phyloP scores from a whole-genome alignment of 2,113 vertebrate species.

The Poicephalus meyeri region DNA sequence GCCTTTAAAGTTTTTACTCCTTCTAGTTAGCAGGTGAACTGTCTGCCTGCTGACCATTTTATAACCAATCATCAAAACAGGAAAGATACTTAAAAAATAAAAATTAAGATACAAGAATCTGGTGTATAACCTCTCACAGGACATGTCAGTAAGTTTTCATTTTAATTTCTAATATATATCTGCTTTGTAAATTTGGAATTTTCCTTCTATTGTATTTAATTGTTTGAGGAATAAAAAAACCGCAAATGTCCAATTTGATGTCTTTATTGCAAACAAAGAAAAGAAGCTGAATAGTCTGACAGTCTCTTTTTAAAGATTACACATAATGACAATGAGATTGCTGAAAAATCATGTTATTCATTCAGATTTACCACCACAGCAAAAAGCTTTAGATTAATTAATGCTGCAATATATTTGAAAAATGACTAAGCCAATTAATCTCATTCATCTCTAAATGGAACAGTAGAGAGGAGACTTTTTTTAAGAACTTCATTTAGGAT shows the following conservation, averaged over 20 bases:
- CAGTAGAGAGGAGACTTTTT: neutral
- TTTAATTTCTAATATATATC: neutral
- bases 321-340: slow-evolving; percentile 17
- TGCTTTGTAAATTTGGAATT: neutral
- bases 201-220: neutral
- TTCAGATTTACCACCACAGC: slow-evolving; percentile 36
- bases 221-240: neutral
- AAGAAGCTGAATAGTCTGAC: neutral
- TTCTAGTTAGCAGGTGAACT: neutral
- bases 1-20: neutral
- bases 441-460: slow-evolving; percentile 20
- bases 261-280: neutral
- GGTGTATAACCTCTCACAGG: neutral
- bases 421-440: slow-evolving; percentile 30
- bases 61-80: neutral
- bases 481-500: slow-evolving; percentile 2
- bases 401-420: slow-evolving; percentile 38
- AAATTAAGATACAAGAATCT: neutral
- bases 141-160: neutral
- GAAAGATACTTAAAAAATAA: neutral
- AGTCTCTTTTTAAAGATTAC: neutral
- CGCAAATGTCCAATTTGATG: neutral
- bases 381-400: slow-evolving; percentile 55
- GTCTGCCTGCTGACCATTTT: neutral
- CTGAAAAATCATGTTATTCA: slow-evolving; percentile 26